Conservation (phyloP, 2,113 vertebrate genomes). For the Thinocorus orbignyianus region DNA sequence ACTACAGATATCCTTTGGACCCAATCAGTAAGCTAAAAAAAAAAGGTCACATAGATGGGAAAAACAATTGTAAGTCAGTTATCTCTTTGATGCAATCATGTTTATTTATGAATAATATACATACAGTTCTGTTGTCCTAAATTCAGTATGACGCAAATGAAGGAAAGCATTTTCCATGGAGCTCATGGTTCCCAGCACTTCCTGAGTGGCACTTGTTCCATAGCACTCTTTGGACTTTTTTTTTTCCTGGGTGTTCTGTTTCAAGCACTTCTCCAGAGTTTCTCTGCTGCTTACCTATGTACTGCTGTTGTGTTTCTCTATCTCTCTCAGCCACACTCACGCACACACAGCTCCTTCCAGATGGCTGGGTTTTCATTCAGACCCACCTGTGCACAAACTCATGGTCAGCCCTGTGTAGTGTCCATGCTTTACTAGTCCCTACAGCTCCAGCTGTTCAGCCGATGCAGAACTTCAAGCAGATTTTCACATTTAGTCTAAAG, state of each 20-base stretch:
- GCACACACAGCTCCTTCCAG: neutral
- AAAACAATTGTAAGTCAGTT: slow-evolving; percentile 35
- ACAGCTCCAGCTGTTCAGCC: neutral
- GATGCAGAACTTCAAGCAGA: neutral
- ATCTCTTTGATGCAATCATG: neutral
- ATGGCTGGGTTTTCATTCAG: neutral
- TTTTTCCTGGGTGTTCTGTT: neutral
- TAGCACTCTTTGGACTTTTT: neutral
- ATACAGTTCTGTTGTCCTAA: slow-evolving; percentile 46
- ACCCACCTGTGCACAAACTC: neutral
- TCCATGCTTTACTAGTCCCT: neutral
- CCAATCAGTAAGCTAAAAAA: slow-evolving; percentile 36
- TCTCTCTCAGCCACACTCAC: neutral
- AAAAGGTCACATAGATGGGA: slow-evolving; percentile 29
- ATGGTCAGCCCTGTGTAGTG: neutral
- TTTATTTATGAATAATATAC: slow-evolving; percentile 20
- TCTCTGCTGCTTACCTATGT: neutral
- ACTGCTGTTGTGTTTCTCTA: neutral
- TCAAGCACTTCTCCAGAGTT: neutral
- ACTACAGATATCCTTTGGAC: slow-evolving; percentile 37
- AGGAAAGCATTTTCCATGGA: neutral
- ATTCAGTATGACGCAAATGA: neutral
- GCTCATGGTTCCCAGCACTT: neutral
- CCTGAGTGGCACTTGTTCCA: neutral
- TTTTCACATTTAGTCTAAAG: neutral